A percentile compares a stretch with the other conserved stretches of the same genome.
phyloP scores from a whole-genome alignment of 2,113 vertebrate species.

The Charadrius vociferus region DNA sequence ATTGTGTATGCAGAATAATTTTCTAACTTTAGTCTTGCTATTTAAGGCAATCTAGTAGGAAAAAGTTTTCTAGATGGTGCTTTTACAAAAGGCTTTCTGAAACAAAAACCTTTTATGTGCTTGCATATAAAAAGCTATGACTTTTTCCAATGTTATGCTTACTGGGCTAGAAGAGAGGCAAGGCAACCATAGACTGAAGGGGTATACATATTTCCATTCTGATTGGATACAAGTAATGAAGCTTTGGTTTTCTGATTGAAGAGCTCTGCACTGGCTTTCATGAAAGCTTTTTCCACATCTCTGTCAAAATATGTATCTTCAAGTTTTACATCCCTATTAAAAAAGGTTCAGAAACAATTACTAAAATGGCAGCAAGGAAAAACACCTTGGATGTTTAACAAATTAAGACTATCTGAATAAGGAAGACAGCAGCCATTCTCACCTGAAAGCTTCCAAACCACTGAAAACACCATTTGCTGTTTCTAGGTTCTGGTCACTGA shows the following conservation, averaged over 20 bases:
- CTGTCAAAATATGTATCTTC: constrained; percentile 96
- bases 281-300: constrained; percentile 96
- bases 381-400: neutral
- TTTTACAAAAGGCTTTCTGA: neutral
- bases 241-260: constrained; percentile 93
- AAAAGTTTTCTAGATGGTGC: neutral
- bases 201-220: constrained; percentile 99
- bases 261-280: constrained; percentile 92
- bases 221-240: constrained; percentile 91
- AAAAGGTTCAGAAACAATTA: neutral
- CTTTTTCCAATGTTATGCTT: constrained; percentile 58
- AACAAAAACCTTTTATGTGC: neutral
- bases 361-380: neutral
- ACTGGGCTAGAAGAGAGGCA: constrained; percentile 92
- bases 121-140: neutral
- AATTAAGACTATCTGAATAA: neutral
- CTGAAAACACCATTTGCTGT: constrained; percentile 77
- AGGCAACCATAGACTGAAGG: constrained; percentile 97
- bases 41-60: neutral
- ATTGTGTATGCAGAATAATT: rapidly evolving
- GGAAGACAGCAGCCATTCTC: neutral
- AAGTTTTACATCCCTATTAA: constrained; percentile 86
- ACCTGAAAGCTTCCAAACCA: constrained; percentile 95
- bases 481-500: constrained; percentile 81
- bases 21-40: neutral